Conservation (phyloP, 2,888 invertebrate species). For the Entomobrya multifasciata region DNA sequence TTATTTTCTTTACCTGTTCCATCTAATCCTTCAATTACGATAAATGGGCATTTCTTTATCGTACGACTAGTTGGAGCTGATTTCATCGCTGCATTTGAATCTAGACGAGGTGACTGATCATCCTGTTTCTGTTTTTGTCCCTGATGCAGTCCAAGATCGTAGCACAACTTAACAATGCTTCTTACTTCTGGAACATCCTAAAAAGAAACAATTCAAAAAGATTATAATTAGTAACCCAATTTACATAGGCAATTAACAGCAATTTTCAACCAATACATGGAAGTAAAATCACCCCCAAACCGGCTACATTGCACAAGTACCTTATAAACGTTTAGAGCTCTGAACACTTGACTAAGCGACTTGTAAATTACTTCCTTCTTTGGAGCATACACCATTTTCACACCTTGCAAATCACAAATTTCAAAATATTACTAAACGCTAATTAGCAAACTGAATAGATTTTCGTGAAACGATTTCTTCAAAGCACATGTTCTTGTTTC, state of each 20-base stretch:
- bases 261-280: too few relatives aligned
- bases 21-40: slow-evolving; percentile 83
- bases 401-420: neutral
- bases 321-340: slow-evolving; percentile 16
- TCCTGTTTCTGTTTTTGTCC: neutral
- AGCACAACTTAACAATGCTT: slow-evolving; percentile 32
- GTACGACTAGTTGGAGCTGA: too few relatives aligned
- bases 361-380: slow-evolving; percentile 41
- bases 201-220: neutral
- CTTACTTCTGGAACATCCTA: slow-evolving; percentile 47
- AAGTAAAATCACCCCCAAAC: too few relatives aligned
- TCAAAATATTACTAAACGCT: too few relatives aligned
- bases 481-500: slow-evolving; percentile 13
- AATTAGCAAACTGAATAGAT: too few relatives aligned
- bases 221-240: too few relatives aligned
- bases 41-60: slow-evolving; percentile 80
- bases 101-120: too few relatives aligned
- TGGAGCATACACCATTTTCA: neutral
- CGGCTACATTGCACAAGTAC: slow-evolving; percentile 15
- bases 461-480: too few relatives aligned
- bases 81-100: too few relatives aligned
- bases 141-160: slow-evolving; percentile 28
- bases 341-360: slow-evolving; percentile 30
- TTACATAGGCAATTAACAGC: too few relatives aligned
- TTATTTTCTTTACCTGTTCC: slow-evolving; percentile 81